Evolutionary conservation across 2,797 vertebrate species (phyloP), one percentile per base, ranked within the genome.

Genomic region (Helicolenus hilgendorfi): DNA sequence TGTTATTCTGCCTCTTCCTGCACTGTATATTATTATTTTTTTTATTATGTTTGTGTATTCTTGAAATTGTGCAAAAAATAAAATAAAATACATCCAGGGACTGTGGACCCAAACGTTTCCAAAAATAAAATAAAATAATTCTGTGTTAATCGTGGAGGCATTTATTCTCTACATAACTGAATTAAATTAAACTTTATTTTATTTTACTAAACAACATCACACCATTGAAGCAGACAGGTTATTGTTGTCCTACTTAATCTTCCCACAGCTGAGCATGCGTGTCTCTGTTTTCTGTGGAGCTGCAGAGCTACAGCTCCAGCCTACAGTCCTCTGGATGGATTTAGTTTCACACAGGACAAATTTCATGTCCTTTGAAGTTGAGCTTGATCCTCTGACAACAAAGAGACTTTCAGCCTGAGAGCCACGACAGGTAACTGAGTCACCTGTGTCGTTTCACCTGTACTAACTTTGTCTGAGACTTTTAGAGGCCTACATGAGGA

Each of bases 351-450:
- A 84, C 79, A 77, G 77, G 77, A 91, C 81, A 87, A 20, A 91
- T 84, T 76, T 89, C 77, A 74, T 22, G 58, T 13, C 91, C 93
- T 96, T 95, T 96, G 95, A 97, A 96, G 91, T 36, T 65, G 87
- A 91, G 86, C 81, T 85, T 78, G 88, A 91, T 93, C 85, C 38
- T 18, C 64, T 14, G 86, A 88, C 68, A 92, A 95, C 96, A 97
- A 93, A 95, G 93, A 83, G 73, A 78, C 91, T 86, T 91, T 90
- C 69, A 91, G 77, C 64, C 33, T 6, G 56, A 65, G 33, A 75
- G 64, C 11, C 5, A 33, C 68, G 15, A 22, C 84, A 92, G 82
- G 91, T 86, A 79, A 77, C 71, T 36, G 8, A 81, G 35, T 91
- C 90, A 92, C 87, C 86, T 84, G 81, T 24, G 45, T 53, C n/a